Base-by-base conservation (phyloP, 1,140 invertebrate species). In the Drosophila ambigua region DNA sequence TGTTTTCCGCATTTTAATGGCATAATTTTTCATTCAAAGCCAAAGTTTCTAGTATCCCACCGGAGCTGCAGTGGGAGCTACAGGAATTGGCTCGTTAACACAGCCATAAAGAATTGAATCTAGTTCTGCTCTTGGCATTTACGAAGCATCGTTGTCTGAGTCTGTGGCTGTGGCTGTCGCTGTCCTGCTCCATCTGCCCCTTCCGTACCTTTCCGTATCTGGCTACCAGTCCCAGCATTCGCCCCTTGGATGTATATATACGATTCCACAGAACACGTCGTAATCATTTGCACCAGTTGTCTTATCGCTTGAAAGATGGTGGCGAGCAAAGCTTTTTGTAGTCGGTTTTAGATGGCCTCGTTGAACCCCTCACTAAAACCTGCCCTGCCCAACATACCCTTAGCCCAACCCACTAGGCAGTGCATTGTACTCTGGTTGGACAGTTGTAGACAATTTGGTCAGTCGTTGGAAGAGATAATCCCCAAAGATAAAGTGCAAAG, bases 261-360 rank as follows among this genome's bases (percentile, higher is more conserved):
- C 55, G 49, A 62, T 77, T 35, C 41, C 75, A 54, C 64, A 71
- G 72, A 75, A 72, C 82, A 88, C 75, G 75, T 87, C 82, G 82
- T 87, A 78, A 87, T 87, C 82, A 88, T 88, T 87, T 87, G 79
- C 83, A 60, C 60, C 79, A 85, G 82, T 88, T 85, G 78, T 85
- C 82, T 82, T 82, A 85, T 77, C 82, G 78, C 67, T 71, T 82
- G 82, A 81, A 83, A 75, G 72, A 75, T 75, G 72, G 72, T 74
- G 61, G 72, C 74, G 55, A 41, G 68, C 48, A 71, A 71, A 69
- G 65, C 67, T 71, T 71, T 71, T 71, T 71, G 67, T 71, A 69
- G 35, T 71, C 65, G 52, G 23, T 58, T 50, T 65, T 74, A 75
- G 78, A 69, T 66, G 65, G 48, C 43, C 35, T 2, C 11, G 8